Percentiles rank a stretch among this genome's conserved stretches.
These are phyloP conservation scores for Karalla daura DNA, from an alignment of 2,797 vertebrate species.

Conservation along the genomic window DNA sequence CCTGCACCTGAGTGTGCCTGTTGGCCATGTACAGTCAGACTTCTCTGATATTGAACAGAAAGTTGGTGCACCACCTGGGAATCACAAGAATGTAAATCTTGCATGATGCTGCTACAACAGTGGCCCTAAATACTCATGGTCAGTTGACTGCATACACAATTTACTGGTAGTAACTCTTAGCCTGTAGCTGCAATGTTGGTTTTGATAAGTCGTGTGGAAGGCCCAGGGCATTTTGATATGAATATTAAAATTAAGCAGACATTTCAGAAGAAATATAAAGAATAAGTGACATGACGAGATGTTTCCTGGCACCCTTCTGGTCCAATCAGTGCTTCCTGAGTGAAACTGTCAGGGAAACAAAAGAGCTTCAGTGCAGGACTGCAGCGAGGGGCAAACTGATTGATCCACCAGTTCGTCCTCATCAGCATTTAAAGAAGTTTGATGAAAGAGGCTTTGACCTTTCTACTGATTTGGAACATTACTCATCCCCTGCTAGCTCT, in stretches of 20 bases:
- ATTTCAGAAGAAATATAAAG: constrained; percentile 41
- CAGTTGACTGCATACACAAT: too few relatives aligned
- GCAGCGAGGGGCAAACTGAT: constrained; percentile 33
- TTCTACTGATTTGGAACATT: constrained; percentile 65
- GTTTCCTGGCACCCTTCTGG: constrained; percentile 63
- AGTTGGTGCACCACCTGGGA: too few relatives aligned
- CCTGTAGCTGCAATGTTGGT: constrained; percentile 8
- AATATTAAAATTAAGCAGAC: constrained; percentile 53
- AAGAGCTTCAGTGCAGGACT: constrained; percentile 34
- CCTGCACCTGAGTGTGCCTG: neutral
- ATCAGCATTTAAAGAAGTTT: constrained; percentile 49
- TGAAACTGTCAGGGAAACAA: constrained; percentile 36
- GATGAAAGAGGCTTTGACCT: constrained; percentile 69
- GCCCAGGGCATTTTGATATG: constrained; percentile 30
- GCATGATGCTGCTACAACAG: too few relatives aligned
- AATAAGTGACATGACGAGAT: constrained; percentile 46
- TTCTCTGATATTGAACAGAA: too few relatives aligned
- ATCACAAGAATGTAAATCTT: too few relatives aligned
- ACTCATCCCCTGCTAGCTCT: constrained; percentile 52
- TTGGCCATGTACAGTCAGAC: constrained; percentile 16
- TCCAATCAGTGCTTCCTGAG: constrained; percentile 48
- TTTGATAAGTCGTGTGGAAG: constrained; percentile 42
- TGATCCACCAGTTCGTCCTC: constrained; percentile 63
- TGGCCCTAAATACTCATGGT: too few relatives aligned
- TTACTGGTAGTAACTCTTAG: too few relatives aligned